Percentiles rank a stretch among this genome's conserved stretches.
phyloP scores from a whole-genome alignment of 2,888 invertebrate genomes.

The Protophormia terraenovae region DNA sequence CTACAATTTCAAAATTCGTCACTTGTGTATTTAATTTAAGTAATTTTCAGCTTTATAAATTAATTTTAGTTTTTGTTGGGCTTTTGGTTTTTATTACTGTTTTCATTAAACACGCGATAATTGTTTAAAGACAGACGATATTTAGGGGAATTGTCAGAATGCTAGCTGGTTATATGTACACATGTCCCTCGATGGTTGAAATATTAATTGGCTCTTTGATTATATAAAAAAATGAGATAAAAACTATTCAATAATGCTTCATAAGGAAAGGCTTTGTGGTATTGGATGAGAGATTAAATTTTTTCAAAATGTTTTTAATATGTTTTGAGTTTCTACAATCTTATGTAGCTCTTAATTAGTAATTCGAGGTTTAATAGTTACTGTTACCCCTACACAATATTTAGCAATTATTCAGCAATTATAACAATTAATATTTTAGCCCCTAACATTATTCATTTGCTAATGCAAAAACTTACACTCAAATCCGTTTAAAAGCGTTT shows the following conservation, averaged over 20 bases:
- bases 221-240: too few species aligned
- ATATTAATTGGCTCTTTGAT: too few species aligned
- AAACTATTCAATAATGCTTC: too few species aligned
- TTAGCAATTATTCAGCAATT: slow-evolving; percentile 16
- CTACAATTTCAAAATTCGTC: slow-evolving; percentile 31
- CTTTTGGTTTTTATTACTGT: neutral
- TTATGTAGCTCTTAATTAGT: too few species aligned
- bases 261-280: too few species aligned
- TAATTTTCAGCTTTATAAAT: slow-evolving; percentile 21
- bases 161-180: too few species aligned
- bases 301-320: too few species aligned
- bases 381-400: slow-evolving; percentile 11
- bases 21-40: slow-evolving; percentile 28
- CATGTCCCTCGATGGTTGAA: too few species aligned
- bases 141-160: too few species aligned
- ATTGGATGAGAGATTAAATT: too few species aligned
- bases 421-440: slow-evolving; percentile 8
- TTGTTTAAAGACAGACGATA: neutral
- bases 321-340: too few species aligned
- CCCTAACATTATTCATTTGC: neutral
- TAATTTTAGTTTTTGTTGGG: neutral
- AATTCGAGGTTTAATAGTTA: too few species aligned
- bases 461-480: slow-evolving; percentile 13
- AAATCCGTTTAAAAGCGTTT: slow-evolving; percentile 24
- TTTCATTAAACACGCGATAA: slow-evolving; percentile 36